Evolutionary conservation across 1,140 invertebrate genomes (phyloP).

Genomic region (Armadillidium nasatum): DNA sequence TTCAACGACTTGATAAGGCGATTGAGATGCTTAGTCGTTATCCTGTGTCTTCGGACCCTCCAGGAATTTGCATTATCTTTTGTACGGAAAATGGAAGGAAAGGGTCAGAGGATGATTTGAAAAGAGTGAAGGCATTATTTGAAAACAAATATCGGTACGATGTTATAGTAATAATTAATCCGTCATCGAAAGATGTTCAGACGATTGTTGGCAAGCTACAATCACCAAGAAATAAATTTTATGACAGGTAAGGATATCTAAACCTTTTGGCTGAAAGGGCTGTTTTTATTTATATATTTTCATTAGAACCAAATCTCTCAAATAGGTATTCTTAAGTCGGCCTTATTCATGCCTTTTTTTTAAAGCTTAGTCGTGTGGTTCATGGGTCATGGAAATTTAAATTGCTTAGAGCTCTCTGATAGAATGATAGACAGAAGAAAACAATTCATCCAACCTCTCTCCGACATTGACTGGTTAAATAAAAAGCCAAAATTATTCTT

Average conservation of each 20-base stretch:
- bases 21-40: conserved; percentile 25
- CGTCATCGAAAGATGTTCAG: conserved; percentile 32
- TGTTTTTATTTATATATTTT: not conserved
- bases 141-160: conserved; percentile 37
- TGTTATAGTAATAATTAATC: conserved; percentile 34
- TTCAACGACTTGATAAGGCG: not conserved
- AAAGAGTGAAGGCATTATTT: conserved; percentile 33
- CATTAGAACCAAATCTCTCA: too few relatives aligned
- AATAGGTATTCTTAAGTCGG: not conserved
- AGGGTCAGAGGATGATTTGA: conserved; percentile 29
- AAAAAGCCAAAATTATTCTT: conserved; percentile 44
- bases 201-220: conserved; percentile 33
- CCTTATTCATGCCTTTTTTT: not conserved
- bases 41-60: conserved; percentile 29
- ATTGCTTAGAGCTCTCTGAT: conserved; percentile 26
- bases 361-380: conserved; percentile 40
- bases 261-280: too few relatives aligned
- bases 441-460: conserved; percentile 39
- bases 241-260: conserved; percentile 35
- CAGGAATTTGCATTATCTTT: conserved; percentile 39
- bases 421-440: conserved; percentile 28
- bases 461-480: conserved; percentile 39
- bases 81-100: conserved; percentile 27
- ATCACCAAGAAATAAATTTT: conserved; percentile 39
- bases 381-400: conserved; percentile 41